Evolutionary conservation across 2,888 invertebrate genomes (phyloP).

Genomic region (Euspilapteryx auroguttella): DNA sequence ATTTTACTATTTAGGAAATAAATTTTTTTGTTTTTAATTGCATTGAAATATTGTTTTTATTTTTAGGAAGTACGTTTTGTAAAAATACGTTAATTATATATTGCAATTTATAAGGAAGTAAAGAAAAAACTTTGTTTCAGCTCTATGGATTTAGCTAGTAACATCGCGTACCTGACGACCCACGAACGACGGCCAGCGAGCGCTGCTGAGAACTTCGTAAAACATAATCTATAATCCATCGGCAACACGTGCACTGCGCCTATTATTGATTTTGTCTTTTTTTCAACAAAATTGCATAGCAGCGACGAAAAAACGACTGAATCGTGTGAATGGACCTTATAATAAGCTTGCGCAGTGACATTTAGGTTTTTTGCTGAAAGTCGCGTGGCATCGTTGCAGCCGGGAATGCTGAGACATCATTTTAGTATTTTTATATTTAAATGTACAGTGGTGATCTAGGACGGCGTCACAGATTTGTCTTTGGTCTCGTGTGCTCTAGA

Average conservation of each 20-base stretch:
- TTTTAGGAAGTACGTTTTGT: no score
- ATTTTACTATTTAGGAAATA: no score
- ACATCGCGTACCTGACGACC: constrained; percentile 44
- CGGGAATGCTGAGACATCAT: not conserved
- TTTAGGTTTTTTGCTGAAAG: constrained; percentile 36
- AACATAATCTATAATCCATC: constrained; percentile 57
- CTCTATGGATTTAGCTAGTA: constrained; percentile 19
- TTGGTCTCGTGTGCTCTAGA: no score
- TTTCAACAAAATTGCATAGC: constrained; percentile 55
- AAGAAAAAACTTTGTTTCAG: no score
- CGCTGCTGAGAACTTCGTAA: constrained; percentile 47
- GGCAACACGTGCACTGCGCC: constrained; percentile 55
- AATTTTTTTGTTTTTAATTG: no score
- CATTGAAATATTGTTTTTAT: no score
- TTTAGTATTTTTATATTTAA: no score
- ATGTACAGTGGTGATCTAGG: no score
- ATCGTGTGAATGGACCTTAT: constrained; percentile 52
- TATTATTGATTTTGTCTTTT: constrained; percentile 60
- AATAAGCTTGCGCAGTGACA: constrained; percentile 56
- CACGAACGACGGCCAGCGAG: constrained; percentile 25
- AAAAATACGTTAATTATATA: no score
- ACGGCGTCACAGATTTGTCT: no score
- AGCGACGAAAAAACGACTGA: constrained; percentile 35
- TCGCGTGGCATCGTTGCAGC: constrained; percentile 33
- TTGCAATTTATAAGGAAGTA: no score